Percentiles rank a stretch among this genome's conserved stretches.
These are phyloP conservation scores for Strigamia transsilvanica DNA, from an alignment of 2,888 invertebrate genomes.

Conservation along the genomic window DNA sequence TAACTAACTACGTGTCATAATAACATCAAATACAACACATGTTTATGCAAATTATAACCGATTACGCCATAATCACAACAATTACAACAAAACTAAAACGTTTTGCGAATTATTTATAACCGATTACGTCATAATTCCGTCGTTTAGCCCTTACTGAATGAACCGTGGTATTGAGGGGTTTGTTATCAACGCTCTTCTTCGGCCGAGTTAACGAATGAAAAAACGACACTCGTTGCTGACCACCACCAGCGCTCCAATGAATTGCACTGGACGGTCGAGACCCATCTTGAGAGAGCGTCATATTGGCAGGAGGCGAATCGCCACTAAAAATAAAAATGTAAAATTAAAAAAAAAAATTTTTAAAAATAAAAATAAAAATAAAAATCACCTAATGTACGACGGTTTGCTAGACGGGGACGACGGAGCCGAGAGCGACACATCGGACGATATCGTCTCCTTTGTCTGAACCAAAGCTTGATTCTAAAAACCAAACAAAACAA, in stretches of 20 bases:
- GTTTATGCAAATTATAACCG: no score
- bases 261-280: slow-evolving; percentile 28
- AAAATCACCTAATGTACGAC: slow-evolving; percentile 66
- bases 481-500: neutral
- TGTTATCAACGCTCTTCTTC: slow-evolving; percentile 7
- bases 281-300: slow-evolving; percentile 33
- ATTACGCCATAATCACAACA: no score
- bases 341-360: slow-evolving; percentile 17
- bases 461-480: slow-evolving; percentile 51
- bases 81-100: no score
- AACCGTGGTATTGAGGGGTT: slow-evolving; percentile 1
- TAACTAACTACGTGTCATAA: no score
- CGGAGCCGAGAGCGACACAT: slow-evolving; percentile 61
- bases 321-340: slow-evolving; percentile 56
- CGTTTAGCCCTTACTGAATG: neutral
- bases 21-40: no score
- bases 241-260: neutral
- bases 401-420: slow-evolving; percentile 71
- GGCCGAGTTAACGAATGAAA: slow-evolving; percentile 23
- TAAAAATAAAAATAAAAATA: slow-evolving; percentile 3
- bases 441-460: slow-evolving; percentile 52
- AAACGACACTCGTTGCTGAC: neutral
- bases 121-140: no score
- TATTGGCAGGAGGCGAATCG: slow-evolving; percentile 59
- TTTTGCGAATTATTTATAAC: no score